Percentiles rank a stretch among this genome's conserved stretches.
phyloP scores from a whole-genome alignment of 2,113 vertebrate species.

The Paraplagusia blochii region DNA sequence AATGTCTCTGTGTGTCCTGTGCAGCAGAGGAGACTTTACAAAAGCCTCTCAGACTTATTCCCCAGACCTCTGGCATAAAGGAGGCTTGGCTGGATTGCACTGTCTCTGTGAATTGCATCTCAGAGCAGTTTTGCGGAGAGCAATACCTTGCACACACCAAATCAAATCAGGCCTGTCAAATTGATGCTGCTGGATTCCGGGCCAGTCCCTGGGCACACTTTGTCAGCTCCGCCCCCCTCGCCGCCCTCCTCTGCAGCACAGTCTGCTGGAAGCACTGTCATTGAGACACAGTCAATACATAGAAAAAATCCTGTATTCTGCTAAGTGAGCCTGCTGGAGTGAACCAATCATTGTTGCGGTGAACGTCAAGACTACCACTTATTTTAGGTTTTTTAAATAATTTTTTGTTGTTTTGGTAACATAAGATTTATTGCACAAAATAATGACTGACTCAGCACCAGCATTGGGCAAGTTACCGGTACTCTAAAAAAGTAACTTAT shows the following conservation, averaged over 20 bases:
- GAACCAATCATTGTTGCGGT: constrained; percentile 15
- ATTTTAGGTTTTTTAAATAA: constrained; percentile 5
- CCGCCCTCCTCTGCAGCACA: constrained; percentile 5
- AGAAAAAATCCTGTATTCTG: constrained; percentile 3
- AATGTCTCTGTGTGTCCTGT: constrained; percentile 17
- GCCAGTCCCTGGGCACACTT: constrained; percentile 18
- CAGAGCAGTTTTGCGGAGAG: constrained; percentile 25
- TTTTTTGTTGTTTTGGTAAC: constrained; percentile 3
- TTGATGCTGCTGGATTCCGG: constrained; percentile 43
- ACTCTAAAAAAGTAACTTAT: no score
- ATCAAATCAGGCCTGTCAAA: constrained; percentile 55
- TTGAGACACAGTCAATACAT: constrained; percentile 39
- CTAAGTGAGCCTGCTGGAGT: constrained; percentile 10
- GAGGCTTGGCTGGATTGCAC: neutral
- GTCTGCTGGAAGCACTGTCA: constrained; percentile 29
- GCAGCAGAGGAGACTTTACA: constrained; percentile 24
- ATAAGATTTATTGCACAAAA: no score
- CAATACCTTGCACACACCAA: constrained; percentile 23
- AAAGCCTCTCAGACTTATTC: constrained; percentile 29
- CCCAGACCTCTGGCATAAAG: constrained; percentile 38
- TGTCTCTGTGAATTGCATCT: constrained; percentile 33
- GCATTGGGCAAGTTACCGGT: no score
- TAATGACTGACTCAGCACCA: no score
- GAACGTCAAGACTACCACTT: constrained; percentile 26
- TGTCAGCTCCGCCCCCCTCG: constrained; percentile 11